Conservation (phyloP, 2,888 invertebrate genomes). For the Melanophora roralis region DNA sequence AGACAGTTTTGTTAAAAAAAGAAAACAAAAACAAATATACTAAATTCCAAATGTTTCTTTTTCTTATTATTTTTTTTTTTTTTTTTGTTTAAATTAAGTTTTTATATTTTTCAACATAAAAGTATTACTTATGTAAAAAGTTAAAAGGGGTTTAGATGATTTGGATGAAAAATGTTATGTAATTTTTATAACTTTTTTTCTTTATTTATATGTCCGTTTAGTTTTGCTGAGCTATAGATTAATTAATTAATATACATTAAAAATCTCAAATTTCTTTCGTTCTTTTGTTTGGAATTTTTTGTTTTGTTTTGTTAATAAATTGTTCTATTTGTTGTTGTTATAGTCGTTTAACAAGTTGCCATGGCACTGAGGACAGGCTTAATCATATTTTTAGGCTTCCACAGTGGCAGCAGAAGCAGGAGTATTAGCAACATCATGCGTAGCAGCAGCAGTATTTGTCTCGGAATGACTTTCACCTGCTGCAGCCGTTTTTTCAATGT, state of each 20-base stretch:
- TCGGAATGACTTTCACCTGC: background rate
- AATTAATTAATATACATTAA: slow-evolving; percentile 43
- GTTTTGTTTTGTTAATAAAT: slow-evolving; percentile 51
- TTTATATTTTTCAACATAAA: background rate
- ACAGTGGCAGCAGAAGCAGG: slow-evolving; percentile 4
- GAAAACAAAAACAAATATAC: background rate
- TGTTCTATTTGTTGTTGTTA: slow-evolving; percentile 33
- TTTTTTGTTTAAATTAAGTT: background rate
- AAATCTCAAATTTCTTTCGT: slow-evolving; percentile 43
- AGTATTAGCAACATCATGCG: background rate
- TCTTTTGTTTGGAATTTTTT: slow-evolving; percentile 19
- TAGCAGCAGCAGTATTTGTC: background rate
- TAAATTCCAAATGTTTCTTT: background rate
- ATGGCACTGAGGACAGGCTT: slow-evolving; percentile 18
- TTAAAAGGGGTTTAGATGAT: background rate
- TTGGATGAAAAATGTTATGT: background rate
- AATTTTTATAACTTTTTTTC: background rate
- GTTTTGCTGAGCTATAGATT: slow-evolving; percentile 3
- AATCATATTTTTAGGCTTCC: slow-evolving; percentile 34
- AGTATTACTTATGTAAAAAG: background rate
- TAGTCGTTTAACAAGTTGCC: slow-evolving; percentile 12
- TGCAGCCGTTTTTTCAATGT: background rate
- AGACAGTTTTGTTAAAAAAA: background rate
- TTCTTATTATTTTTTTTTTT: background rate
- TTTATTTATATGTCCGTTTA: background rate